Conservation (phyloP, 2,797 vertebrate species). For the Ceryle rudis region DNA sequence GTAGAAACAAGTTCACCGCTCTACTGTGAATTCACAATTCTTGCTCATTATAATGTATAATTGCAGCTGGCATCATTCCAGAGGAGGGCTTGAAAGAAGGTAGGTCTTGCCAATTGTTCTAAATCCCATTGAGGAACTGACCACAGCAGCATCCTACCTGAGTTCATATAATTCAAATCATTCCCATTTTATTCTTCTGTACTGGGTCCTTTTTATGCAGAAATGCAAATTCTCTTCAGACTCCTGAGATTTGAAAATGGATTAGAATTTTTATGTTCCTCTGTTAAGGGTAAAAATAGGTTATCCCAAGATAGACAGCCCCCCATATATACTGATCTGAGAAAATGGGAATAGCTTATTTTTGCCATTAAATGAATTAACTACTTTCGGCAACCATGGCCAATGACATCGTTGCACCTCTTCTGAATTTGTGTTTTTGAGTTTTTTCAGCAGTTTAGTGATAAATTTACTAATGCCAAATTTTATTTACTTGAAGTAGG, state of each 20-base stretch:
- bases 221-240: slow-evolving; percentile 46
- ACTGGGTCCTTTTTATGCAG: not conserved
- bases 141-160: not conserved
- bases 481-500: not conserved
- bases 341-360: slow-evolving; percentile 3
- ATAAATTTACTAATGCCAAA: not conserved
- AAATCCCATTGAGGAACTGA: not conserved
- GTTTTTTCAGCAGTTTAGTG: not conserved
- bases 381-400: not conserved
- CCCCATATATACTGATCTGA: not conserved
- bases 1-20: slow-evolving; percentile 39
- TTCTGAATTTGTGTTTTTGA: not conserved
- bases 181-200: not conserved
- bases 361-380: not conserved
- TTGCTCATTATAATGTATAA: slow-evolving; percentile 37
- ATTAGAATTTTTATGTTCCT: slow-evolving; percentile 53
- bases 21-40: slow-evolving; percentile 31
- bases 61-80: slow-evolving; percentile 42
- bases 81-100: not conserved
- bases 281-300: slow-evolving; percentile 10
- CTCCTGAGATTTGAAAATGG: slow-evolving; percentile 20
- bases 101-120: not conserved
- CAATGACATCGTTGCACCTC: not conserved
- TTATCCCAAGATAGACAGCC: slow-evolving; percentile 1
- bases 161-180: not conserved